Evolutionary conservation across 1,140 invertebrate genomes (phyloP).

Genomic region (Cephus cinctus): DNA sequence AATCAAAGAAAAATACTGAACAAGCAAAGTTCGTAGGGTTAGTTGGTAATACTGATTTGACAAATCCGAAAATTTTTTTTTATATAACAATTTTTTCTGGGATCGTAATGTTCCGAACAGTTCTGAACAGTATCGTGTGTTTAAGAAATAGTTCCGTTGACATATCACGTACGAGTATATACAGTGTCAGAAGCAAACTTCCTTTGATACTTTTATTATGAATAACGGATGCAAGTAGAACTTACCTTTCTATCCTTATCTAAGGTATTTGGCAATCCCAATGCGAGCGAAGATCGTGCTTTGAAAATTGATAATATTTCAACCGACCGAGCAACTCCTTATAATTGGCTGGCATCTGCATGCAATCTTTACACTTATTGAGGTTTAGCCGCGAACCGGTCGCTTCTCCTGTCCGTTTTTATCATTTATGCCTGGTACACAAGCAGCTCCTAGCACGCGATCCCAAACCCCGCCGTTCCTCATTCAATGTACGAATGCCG

Average conservation of each 20-base stretch:
- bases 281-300: slow-evolving; percentile 15
- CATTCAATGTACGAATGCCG: no score
- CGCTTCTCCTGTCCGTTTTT: slow-evolving; percentile 44
- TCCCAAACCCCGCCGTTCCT: slow-evolving; percentile 20
- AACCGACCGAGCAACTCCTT: slow-evolving; percentile 27
- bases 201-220: not conserved
- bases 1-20: no score
- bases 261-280: slow-evolving; percentile 11
- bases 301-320: slow-evolving; percentile 45
- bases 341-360: slow-evolving; percentile 46
- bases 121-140: no score
- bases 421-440: slow-evolving; percentile 42
- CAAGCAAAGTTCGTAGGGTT: no score
- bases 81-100: no score
- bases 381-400: slow-evolving; percentile 41
- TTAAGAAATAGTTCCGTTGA: no score
- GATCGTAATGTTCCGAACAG: no score
- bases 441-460: slow-evolving; percentile 43
- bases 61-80: no score
- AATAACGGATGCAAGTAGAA: not conserved
- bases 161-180: not conserved
- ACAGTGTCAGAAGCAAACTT: not conserved
- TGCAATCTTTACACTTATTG: slow-evolving; percentile 42
- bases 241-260: not conserved
- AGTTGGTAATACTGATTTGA: no score